Percentiles rank a stretch among this genome's conserved stretches.
phyloP scores from a whole-genome alignment of 2,888 invertebrate genomes.

The Dicranocentrus wangi region DNA sequence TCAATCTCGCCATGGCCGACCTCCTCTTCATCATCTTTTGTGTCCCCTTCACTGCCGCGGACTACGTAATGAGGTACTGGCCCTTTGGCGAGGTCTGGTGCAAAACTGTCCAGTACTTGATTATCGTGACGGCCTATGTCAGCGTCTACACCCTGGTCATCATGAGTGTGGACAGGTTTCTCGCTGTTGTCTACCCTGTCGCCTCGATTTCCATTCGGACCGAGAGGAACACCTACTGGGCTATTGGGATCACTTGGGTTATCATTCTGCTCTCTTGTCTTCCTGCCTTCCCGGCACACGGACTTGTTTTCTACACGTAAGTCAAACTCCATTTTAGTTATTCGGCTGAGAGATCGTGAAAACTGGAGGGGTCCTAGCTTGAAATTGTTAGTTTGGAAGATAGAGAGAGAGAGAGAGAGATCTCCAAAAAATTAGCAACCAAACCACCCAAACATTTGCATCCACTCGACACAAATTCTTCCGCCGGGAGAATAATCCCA shows the following conservation, averaged over 20 bases:
- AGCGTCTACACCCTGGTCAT: constrained; percentile 94
- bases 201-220: constrained; percentile 89
- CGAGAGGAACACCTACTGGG: constrained; percentile 85
- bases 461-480: too few relatives aligned
- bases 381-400: too few relatives aligned
- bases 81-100: constrained; percentile 93
- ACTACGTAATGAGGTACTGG: constrained; percentile 91
- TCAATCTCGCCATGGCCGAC: constrained; percentile 92
- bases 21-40: constrained; percentile 93
- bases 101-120: constrained; percentile 91
- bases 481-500: too few relatives aligned
- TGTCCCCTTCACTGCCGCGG: constrained; percentile 94
- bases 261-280: constrained; percentile 86
- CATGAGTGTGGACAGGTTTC: constrained; percentile 91
- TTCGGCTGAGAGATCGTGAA: too few relatives aligned
- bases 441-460: too few relatives aligned
- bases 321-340: too few relatives aligned
- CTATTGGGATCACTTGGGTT: constrained; percentile 87
- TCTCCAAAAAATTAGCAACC: too few relatives aligned
- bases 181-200: constrained; percentile 95
- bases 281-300: constrained; percentile 85
- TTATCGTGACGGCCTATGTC: constrained; percentile 93
- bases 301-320: constrained; percentile 82
- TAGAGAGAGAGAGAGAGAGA: too few relatives aligned
- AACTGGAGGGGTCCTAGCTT: too few relatives aligned